Evolutionary conservation across 2,113 vertebrate genomes (phyloP).

Genomic region (Eolophus roseicapilla): DNA sequence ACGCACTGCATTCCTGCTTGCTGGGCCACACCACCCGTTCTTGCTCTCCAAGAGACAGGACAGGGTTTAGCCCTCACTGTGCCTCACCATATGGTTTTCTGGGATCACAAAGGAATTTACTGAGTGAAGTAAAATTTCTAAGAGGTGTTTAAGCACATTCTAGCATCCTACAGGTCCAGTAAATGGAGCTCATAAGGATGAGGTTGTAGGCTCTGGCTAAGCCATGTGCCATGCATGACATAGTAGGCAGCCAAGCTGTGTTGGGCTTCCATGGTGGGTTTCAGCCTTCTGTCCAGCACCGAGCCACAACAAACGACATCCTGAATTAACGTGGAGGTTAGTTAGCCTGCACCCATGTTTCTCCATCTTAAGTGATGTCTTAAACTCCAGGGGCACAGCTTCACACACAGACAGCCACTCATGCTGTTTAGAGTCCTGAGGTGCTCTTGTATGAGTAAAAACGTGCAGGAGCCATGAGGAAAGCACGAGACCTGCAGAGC

Average conservation of each 20-base stretch:
- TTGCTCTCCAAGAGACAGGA: neutral
- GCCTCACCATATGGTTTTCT: neutral
- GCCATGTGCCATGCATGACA: fast-evolving
- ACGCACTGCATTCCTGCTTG: neutral
- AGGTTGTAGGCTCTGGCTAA: neutral
- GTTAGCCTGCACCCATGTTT: neutral
- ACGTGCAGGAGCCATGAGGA: neutral
- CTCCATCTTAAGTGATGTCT: neutral
- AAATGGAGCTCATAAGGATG: neutral
- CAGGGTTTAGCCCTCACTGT: neutral
- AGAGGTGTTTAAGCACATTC: neutral
- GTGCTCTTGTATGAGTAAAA: neutral
- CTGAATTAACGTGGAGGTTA: neutral
- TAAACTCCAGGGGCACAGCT: neutral
- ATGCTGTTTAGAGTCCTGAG: neutral
- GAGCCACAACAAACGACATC: neutral
- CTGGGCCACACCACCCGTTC: fast-evolving
- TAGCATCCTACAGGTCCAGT: neutral
- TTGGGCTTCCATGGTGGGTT: neutral
- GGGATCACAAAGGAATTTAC: neutral
- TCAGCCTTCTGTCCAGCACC: neutral
- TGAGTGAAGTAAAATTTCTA: neutral
- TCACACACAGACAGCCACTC: neutral
- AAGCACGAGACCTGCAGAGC: neutral
- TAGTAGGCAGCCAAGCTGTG: neutral